Percentiles rank a stretch among this genome's conserved stretches.
phyloP scores from a whole-genome alignment of 2,113 vertebrate genomes.

The Melanerpes aurifrons region DNA sequence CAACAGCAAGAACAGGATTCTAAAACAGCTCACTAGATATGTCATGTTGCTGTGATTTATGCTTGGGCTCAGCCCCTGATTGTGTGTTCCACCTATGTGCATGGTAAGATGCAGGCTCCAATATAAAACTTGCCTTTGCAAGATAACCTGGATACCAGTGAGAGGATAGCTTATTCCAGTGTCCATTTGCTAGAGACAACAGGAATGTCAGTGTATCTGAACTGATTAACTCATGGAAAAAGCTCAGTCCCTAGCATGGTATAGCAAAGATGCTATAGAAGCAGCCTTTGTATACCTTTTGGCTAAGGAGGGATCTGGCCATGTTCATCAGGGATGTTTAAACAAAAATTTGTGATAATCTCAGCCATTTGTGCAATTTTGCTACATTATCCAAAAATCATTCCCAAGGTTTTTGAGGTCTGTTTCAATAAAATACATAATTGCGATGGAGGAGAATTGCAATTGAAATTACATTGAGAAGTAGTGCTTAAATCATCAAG shows the following conservation, averaged over 20 bases:
- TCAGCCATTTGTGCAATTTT: neutral
- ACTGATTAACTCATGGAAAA: neutral
- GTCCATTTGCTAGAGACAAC: neutral
- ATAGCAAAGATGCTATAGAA: neutral
- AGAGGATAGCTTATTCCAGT: neutral
- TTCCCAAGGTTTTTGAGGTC: neutral
- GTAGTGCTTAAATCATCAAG: neutral
- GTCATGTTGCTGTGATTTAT: neutral
- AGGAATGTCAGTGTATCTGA: neutral
- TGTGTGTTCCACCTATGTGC: rapidly evolving
- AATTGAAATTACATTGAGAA: neutral
- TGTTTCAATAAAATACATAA: neutral
- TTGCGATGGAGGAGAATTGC: neutral
- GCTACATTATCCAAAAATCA: neutral
- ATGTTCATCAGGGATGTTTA: neutral
- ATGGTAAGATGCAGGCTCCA: neutral
- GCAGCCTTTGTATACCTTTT: neutral
- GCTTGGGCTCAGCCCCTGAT: rapidly evolving
- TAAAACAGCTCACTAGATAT: neutral
- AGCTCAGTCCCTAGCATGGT: neutral
- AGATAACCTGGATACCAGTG: neutral
- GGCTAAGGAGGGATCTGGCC: neutral
- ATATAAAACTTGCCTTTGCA: neutral
- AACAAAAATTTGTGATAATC: neutral
- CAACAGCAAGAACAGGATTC: neutral